Percentiles rank a stretch among this genome's conserved stretches.
phyloP scores from a whole-genome alignment of 2,797 vertebrate species.

The Ataeniobius toweri region DNA sequence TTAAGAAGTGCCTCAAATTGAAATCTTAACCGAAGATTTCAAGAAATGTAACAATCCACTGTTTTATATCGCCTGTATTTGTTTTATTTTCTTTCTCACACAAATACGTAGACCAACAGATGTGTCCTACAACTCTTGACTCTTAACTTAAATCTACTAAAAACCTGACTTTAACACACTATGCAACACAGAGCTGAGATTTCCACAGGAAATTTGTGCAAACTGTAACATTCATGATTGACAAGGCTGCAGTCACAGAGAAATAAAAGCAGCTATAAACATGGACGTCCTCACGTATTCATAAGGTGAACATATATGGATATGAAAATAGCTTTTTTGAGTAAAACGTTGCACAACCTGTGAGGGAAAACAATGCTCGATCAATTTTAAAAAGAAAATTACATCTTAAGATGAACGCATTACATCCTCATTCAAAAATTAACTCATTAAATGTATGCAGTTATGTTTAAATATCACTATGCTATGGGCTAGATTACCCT shows the following conservation, averaged over 20 bases:
- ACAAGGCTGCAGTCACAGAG: background rate
- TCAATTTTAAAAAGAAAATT: background rate
- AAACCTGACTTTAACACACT: background rate
- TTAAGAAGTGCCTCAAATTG: background rate
- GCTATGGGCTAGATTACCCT: background rate
- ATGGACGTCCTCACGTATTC: background rate
- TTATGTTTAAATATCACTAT: background rate
- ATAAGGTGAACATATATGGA: background rate
- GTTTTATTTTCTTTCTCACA: background rate
- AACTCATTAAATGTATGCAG: background rate
- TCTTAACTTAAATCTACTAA: background rate
- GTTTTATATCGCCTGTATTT: background rate
- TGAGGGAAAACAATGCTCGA: background rate
- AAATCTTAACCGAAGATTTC: background rate
- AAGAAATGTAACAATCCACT: background rate
- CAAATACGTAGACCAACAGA: background rate
- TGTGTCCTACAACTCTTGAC: background rate
- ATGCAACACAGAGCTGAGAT: background rate
- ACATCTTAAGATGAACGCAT: background rate
- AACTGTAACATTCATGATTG: background rate
- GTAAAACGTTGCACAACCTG: background rate
- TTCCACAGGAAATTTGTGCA: background rate
- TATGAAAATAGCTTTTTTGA: background rate
- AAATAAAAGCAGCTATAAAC: background rate
- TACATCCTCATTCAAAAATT: background rate